phyloP scores from a whole-genome alignment of 2,888 invertebrate species.

The Siphlonurus alternatus region DNA sequence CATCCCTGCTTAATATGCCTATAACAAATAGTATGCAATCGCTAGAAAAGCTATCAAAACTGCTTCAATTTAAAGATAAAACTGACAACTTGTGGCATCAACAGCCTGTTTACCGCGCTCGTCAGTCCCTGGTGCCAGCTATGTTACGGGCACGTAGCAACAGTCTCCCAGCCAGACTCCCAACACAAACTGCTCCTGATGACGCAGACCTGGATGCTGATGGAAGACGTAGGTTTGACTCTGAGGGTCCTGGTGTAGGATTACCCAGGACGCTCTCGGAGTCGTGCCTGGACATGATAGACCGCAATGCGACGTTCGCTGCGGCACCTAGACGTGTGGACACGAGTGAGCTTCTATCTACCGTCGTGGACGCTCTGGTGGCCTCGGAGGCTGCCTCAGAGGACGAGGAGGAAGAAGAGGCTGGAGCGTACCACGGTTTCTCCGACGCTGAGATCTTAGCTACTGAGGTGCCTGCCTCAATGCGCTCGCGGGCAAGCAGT shows the following conservation, averaged over 20 bases:
- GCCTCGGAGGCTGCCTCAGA: slow-evolving; percentile 21
- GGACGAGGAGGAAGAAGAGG: slow-evolving; percentile 10
- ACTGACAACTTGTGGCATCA: neutral
- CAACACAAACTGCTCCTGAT: neutral
- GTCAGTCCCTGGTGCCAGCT: slow-evolving; percentile 19
- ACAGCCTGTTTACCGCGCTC: slow-evolving; percentile 57
- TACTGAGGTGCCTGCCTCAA: slow-evolving; percentile 34
- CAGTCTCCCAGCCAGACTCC: slow-evolving; percentile 15
- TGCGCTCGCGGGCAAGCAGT: slow-evolving; percentile 14
- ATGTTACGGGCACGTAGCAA: slow-evolving; percentile 12
- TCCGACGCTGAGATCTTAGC: slow-evolving; percentile 56
- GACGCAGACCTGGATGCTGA: slow-evolving; percentile 20
- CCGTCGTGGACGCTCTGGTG: slow-evolving; percentile 61
- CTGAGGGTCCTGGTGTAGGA: slow-evolving; percentile 5
- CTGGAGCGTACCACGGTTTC: slow-evolving; percentile 38
- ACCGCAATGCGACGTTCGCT: slow-evolving; percentile 54
- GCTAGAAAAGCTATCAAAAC: neutral
- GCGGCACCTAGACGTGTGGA: slow-evolving; percentile 44
- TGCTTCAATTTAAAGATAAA: neutral
- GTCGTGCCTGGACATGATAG: slow-evolving; percentile 58
- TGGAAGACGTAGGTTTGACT: slow-evolving; percentile 18
- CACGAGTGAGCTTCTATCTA: slow-evolving; percentile 55
- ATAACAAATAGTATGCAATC: neutral
- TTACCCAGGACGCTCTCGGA: slow-evolving; percentile 53
- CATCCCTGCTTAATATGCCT: neutral